A percentile compares a stretch with the other conserved stretches of the same genome.
These are phyloP conservation scores for Platyura marginata DNA, from an alignment of 1,140 invertebrate species.

Conservation along the genomic window DNA sequence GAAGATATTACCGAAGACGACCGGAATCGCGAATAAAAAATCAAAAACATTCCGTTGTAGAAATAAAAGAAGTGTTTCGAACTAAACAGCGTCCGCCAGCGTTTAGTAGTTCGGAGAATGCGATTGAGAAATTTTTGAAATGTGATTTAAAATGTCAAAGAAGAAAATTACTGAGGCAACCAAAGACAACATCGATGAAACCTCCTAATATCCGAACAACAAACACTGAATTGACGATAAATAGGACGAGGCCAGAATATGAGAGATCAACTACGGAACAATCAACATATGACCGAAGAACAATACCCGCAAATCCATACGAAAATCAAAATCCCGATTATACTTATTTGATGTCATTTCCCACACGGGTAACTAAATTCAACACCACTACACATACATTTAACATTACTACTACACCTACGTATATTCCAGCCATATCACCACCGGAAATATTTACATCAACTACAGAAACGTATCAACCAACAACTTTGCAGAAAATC, in stretches of 20 bases:
- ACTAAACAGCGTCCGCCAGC: neutral
- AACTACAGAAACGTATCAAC: too few relatives aligned
- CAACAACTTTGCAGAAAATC: too few relatives aligned
- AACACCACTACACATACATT: too few relatives aligned
- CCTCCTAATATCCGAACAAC: too few relatives aligned
- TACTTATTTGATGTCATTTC: neutral
- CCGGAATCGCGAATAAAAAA: neutral
- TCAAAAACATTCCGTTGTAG: neutral
- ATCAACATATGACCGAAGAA: too few relatives aligned
- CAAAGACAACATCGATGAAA: too few relatives aligned
- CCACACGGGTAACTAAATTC: too few relatives aligned
- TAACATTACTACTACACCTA: too few relatives aligned
- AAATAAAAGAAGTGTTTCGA: neutral
- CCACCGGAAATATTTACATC: too few relatives aligned
- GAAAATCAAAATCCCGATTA: constrained; percentile 3
- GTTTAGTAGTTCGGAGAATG: neutral
- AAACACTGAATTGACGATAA: too few relatives aligned
- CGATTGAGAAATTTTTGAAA: neutral
- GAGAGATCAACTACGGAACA: neutral
- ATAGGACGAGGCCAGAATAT: neutral
- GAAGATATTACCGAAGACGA: neutral
- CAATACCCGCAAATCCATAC: constrained; percentile 1
- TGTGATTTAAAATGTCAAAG: neutral
- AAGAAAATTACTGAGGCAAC: neutral
- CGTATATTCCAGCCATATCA: too few relatives aligned